phyloP scores from a whole-genome alignment of 1,140 invertebrate genomes.

The Drosophila ficusphila region DNA sequence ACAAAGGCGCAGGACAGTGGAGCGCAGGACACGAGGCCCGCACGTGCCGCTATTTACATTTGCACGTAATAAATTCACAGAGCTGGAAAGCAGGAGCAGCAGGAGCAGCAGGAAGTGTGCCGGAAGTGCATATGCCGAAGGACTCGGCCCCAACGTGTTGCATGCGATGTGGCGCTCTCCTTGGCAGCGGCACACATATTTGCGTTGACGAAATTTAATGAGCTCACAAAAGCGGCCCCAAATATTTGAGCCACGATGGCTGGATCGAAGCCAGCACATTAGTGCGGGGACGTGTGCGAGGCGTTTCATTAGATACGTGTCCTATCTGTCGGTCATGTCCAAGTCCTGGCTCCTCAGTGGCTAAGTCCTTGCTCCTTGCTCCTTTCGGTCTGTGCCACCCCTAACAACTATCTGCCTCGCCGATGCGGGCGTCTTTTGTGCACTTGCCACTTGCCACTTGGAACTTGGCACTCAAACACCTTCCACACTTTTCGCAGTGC shows the following conservation, averaged over 20 bases:
- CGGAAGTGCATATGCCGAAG: conserved; percentile 71
- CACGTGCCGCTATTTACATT: conserved; percentile 83
- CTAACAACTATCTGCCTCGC: conserved; percentile 14
- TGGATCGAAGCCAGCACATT: conserved; percentile 48
- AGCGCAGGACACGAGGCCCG: conserved; percentile 20
- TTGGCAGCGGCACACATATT: conserved; percentile 48
- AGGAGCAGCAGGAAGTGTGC: conserved; percentile 62
- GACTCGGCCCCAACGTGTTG: conserved; percentile 60
- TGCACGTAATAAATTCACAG: conserved; percentile 81
- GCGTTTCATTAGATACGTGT: conserved; percentile 78
- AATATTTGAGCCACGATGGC: conserved; percentile 55
- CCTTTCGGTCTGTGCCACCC: neutral
- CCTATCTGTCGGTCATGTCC: conserved; percentile 57
- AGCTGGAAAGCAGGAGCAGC: conserved; percentile 12
- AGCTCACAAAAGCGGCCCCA: conserved; percentile 67
- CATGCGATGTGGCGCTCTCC: conserved; percentile 30
- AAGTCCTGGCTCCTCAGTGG: conserved; percentile 17
- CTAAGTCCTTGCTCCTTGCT: conserved; percentile 2
- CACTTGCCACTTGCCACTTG: conserved; percentile 20
- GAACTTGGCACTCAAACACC: conserved; percentile 17
- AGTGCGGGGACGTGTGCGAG: conserved; percentile 51
- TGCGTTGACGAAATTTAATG: conserved; percentile 78
- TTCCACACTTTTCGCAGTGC: neutral
- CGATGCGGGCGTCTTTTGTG: conserved; percentile 23
- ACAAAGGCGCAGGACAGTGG: neutral